These are phyloP conservation scores for Furcula furcula DNA, from an alignment of 2,888 invertebrate species.

Conservation along the genomic window DNA sequence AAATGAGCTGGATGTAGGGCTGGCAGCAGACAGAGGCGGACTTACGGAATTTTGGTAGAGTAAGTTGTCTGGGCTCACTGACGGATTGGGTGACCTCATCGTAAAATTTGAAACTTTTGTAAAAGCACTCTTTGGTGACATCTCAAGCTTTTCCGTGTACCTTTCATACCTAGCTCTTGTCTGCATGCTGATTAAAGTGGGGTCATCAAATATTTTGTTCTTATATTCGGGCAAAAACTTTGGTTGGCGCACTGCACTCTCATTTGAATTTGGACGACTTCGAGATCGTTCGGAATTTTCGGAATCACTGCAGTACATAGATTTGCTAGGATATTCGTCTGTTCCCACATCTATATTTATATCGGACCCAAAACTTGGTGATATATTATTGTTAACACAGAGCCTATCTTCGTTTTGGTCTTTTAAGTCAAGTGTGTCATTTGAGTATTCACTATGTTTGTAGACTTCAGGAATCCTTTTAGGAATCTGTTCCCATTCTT, in stretches of 20 bases:
- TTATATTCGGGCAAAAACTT: slow-evolving; percentile 77
- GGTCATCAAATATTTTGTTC: slow-evolving; percentile 84
- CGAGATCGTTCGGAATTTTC: slow-evolving; percentile 74
- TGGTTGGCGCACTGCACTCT: slow-evolving; percentile 77
- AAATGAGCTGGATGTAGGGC: slow-evolving; percentile 76
- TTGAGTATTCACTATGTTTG: slow-evolving; percentile 68
- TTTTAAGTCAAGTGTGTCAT: slow-evolving; percentile 59
- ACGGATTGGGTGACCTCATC: slow-evolving; percentile 85
- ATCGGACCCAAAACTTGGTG: slow-evolving; percentile 73
- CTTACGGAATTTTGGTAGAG: slow-evolving; percentile 90
- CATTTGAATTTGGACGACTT: slow-evolving; percentile 78
- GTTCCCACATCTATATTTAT: slow-evolving; percentile 77
- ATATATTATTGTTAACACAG: slow-evolving; percentile 70
- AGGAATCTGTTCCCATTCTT: slow-evolving; percentile 70
- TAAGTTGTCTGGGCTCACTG: slow-evolving; percentile 88
- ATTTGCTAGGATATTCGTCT: slow-evolving; percentile 74
- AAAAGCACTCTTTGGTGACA: slow-evolving; percentile 89
- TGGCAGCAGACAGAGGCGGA: slow-evolving; percentile 83
- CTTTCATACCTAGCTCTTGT: slow-evolving; percentile 77
- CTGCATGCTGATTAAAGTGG: slow-evolving; percentile 76
- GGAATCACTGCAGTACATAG: slow-evolving; percentile 74
- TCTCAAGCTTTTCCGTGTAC: slow-evolving; percentile 68
- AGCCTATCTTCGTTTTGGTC: slow-evolving; percentile 69
- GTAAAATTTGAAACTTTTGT: slow-evolving; percentile 86
- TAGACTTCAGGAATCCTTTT: slow-evolving; percentile 68